phyloP scores from a whole-genome alignment of 2,888 invertebrate species.

The Uloborus plumipes region DNA sequence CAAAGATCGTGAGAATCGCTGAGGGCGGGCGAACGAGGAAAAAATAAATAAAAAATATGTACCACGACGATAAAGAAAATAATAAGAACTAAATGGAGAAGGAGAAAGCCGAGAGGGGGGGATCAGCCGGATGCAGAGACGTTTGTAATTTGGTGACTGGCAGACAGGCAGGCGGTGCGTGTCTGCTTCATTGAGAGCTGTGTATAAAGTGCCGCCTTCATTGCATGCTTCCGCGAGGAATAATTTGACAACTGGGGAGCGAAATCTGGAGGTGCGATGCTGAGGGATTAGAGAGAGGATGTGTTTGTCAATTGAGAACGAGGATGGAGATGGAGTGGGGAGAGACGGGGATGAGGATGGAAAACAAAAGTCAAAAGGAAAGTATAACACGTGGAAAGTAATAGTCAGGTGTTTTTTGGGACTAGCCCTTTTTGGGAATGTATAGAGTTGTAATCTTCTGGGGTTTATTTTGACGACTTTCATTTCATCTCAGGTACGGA shows the following conservation, averaged over 20 bases:
- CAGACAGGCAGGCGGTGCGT: constrained; percentile 38
- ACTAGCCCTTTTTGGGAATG: no score
- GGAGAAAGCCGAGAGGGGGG: constrained; percentile 8
- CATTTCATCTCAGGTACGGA: no score
- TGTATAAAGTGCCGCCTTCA: no score
- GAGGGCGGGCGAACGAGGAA: constrained; percentile 24
- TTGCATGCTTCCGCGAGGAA: no score
- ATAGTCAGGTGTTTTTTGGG: no score
- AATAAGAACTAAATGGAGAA: constrained; percentile 51
- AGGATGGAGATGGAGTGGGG: not conserved
- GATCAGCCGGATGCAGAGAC: constrained; percentile 56
- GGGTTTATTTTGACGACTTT: no score
- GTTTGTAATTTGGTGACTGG: constrained; percentile 53
- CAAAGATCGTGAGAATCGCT: constrained; percentile 60
- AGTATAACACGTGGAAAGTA: no score
- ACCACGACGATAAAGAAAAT: constrained; percentile 45
- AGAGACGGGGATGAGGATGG: no score
- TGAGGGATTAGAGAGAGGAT: not conserved
- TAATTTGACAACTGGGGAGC: not conserved
- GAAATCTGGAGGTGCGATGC: not conserved
- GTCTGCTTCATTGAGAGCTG: constrained; percentile 8
- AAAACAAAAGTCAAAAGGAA: no score
- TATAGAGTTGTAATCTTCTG: no score
- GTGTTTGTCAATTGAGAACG: not conserved
- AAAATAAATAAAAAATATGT: constrained; percentile 32